These are phyloP conservation scores for Carollia perspicillata DNA, from an alignment of 2,113 vertebrate genomes.

Conservation along the genomic window DNA sequence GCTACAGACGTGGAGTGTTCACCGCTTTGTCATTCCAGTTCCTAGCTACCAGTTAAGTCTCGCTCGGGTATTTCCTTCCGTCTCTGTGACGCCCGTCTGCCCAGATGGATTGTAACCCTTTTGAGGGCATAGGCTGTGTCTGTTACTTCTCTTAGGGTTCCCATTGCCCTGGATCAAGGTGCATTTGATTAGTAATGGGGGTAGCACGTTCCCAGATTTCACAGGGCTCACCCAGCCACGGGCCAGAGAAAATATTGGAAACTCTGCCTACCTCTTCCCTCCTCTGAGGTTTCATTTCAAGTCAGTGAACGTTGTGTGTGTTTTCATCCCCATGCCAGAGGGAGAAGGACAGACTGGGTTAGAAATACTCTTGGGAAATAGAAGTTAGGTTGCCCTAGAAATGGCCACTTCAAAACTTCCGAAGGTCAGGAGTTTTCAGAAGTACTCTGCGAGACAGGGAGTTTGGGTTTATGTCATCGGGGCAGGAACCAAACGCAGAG, in stretches of 20 bases:
- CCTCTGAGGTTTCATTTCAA: neutral
- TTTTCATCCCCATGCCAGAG: neutral
- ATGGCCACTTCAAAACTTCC: neutral
- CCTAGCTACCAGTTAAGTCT: neutral
- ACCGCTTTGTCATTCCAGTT: neutral
- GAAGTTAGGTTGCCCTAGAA: neutral
- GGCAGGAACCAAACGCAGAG: neutral
- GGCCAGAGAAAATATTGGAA: neutral
- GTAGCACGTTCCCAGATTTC: fast-evolving
- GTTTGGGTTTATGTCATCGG: constrained; percentile 41
- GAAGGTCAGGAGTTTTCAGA: constrained; percentile 8
- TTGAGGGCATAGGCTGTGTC: neutral
- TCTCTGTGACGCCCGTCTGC: neutral
- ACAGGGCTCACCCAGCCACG: neutral
- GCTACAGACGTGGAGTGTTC: neutral
- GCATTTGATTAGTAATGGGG: neutral
- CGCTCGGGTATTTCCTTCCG: neutral
- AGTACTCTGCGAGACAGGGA: constrained; percentile 24
- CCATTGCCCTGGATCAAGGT: too few relatives aligned
- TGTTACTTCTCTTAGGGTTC: neutral
- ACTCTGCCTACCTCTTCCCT: neutral
- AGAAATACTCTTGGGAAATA: neutral
- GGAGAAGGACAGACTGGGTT: neutral
- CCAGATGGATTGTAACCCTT: neutral
- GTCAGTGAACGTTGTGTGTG: fast-evolving